Conservation (phyloP, 1,140 invertebrate genomes). For the Teleopsis dalmanni region DNA sequence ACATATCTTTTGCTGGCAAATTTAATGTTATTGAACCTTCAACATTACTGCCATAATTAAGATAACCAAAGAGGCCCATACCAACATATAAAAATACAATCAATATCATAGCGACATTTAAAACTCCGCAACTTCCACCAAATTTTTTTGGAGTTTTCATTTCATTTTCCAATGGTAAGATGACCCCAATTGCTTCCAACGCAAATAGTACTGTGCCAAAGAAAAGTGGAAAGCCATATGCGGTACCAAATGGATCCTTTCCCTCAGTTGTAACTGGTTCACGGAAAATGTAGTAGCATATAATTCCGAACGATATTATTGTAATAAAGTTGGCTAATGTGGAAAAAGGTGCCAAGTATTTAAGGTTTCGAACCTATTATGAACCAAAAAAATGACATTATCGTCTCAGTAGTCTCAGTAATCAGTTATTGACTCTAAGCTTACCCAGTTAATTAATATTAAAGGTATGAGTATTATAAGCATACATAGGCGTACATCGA, state of each 20-base stretch:
- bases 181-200: conserved; percentile 70
- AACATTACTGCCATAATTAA: conserved; percentile 57
- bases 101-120: conserved; percentile 64
- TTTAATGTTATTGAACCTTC: conserved; percentile 61
- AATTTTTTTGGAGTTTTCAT: conserved; percentile 70
- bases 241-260: conserved; percentile 46
- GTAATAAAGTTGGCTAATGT: conserved; percentile 63
- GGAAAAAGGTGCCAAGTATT: conserved; percentile 65
- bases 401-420: too few relatives aligned
- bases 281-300: conserved; percentile 60
- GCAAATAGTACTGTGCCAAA: conserved; percentile 73
- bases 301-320: conserved; percentile 57
- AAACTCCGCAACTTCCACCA: conserved; percentile 57
- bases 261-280: conserved; percentile 48
- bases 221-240: conserved; percentile 53
- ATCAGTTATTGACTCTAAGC: not conserved
- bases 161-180: conserved; percentile 73
- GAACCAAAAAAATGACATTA: not conserved
- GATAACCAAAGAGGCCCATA: conserved; percentile 70
- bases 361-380: conserved; percentile 54
- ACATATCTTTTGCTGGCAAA: conserved; percentile 50
- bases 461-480: conserved; percentile 59
- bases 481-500: conserved; percentile 55
- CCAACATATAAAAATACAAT: conserved; percentile 61
- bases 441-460: conserved; percentile 60